Evolutionary conservation across 2,797 vertebrate species (phyloP).

Genomic region (Enteromius anoplus): DNA sequence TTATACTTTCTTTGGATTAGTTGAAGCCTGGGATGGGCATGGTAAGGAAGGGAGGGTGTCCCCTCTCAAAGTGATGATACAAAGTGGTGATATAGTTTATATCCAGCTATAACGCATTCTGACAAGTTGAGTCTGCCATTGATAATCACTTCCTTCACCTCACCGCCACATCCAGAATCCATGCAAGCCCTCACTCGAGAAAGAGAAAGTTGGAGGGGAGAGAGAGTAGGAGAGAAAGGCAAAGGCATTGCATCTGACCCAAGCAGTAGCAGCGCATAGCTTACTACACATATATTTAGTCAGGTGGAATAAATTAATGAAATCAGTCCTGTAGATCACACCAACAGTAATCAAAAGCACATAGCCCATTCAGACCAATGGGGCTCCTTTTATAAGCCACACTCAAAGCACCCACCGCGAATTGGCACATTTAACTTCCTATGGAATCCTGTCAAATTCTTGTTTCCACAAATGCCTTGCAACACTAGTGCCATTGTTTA

Average conservation of each 20-base stretch:
- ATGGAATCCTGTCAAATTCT: conserved; percentile 61
- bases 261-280: conserved; percentile 40
- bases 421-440: conserved; percentile 58
- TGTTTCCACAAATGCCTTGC: conserved; percentile 58
- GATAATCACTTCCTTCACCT: conserved; percentile 56
- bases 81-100: conserved; percentile 50
- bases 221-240: not conserved
- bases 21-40: conserved; percentile 15
- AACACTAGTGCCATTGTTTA: conserved; percentile 63
- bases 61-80: conserved; percentile 30
- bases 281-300: conserved; percentile 44
- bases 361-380: conserved; percentile 45
- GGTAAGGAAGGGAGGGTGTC: conserved; percentile 1
- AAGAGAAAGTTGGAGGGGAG: conserved; percentile 13
- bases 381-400: conserved; percentile 52
- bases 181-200: not conserved
- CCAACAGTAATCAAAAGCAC: conserved; percentile 57
- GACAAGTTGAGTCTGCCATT: conserved; percentile 44
- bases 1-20: conserved; percentile 22
- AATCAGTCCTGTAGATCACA: conserved; percentile 50
- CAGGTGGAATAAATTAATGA: conserved; percentile 60
- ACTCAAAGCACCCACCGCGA: conserved; percentile 56
- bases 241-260: conserved; percentile 12
- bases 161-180: conserved; percentile 43
- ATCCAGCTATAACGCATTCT: conserved; percentile 46